Evolutionary conservation across 2,113 vertebrate genomes (phyloP).

Genomic region (Otus sunia): DNA sequence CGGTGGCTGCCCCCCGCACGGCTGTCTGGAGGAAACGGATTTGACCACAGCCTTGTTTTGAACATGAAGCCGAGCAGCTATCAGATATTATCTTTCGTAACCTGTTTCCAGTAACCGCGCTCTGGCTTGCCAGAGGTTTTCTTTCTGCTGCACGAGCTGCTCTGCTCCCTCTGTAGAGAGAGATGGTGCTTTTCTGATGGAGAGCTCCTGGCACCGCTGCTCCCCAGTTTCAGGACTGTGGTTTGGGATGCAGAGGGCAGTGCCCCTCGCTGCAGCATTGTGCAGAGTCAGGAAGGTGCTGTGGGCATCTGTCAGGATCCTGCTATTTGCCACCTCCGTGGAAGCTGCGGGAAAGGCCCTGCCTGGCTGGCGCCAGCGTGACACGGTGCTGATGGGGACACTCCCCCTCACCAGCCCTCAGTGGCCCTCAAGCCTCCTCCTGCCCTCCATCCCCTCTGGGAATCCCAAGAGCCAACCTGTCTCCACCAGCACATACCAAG

Average conservation of each 20-base stretch:
- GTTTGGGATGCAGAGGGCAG: neutral
- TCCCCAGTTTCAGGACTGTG: accelerated
- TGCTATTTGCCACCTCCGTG: neutral
- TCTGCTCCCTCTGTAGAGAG: neutral
- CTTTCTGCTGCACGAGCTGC: accelerated
- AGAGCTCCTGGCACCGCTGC: accelerated
- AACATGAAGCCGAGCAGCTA: accelerated
- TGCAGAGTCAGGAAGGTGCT: neutral
- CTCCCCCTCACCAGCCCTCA: neutral
- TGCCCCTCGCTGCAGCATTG: no score
- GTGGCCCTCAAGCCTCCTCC: neutral
- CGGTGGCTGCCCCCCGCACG: accelerated
- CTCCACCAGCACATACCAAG: neutral
- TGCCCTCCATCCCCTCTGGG: neutral
- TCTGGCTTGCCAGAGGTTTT: neutral
- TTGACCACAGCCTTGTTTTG: neutral
- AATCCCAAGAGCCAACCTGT: neutral
- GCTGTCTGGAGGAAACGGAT: neutral
- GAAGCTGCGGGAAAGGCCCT: neutral
- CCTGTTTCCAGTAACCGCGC: neutral
- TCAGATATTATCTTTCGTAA: accelerated
- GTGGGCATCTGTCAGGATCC: neutral
- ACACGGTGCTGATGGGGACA: accelerated
- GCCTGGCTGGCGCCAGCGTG: neutral
- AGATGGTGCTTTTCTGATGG: accelerated